phyloP scores from a whole-genome alignment of 2,797 vertebrate genomes.

The Lepus oiostolus region DNA sequence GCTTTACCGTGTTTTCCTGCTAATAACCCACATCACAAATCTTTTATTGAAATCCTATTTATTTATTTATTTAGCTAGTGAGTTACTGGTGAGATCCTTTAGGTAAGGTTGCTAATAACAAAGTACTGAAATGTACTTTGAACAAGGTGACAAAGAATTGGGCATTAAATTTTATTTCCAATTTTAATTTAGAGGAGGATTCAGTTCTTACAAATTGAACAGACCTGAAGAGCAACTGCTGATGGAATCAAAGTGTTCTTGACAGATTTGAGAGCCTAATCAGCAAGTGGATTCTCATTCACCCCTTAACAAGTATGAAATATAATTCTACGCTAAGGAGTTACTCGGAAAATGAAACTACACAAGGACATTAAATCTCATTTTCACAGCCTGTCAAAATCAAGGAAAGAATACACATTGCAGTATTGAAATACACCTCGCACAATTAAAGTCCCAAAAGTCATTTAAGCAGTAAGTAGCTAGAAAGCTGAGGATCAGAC shows the following conservation, averaged over 20 bases:
- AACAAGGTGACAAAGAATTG: background rate
- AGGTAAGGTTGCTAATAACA: background rate
- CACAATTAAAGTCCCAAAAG: background rate
- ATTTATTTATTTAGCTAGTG: too few species aligned
- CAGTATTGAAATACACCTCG: slow-evolving; percentile 3
- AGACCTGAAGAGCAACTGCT: background rate
- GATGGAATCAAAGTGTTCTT: background rate
- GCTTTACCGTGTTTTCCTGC: background rate
- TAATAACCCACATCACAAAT: background rate
- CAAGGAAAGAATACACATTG: background rate
- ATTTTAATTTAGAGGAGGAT: slow-evolving; percentile 40
- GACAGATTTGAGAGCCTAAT: background rate
- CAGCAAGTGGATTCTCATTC: slow-evolving; percentile 11
- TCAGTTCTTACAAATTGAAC: slow-evolving; percentile 14
- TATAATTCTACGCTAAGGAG: background rate
- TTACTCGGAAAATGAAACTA: background rate
- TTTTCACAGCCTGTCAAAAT: slow-evolving; percentile 39
- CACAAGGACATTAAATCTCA: slow-evolving; percentile 11
- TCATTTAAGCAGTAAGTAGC: background rate
- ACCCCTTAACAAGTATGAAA: slow-evolving; percentile 12
- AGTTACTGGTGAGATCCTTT: background rate
- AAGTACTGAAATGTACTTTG: slow-evolving; percentile 43
- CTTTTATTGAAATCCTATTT: background rate
- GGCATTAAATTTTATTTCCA: slow-evolving; percentile 16
- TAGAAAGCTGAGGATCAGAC: slow-evolving; percentile 20